These are phyloP conservation scores for Varecia variegata DNA, from an alignment of 2,797 vertebrate species.

Conservation along the genomic window DNA sequence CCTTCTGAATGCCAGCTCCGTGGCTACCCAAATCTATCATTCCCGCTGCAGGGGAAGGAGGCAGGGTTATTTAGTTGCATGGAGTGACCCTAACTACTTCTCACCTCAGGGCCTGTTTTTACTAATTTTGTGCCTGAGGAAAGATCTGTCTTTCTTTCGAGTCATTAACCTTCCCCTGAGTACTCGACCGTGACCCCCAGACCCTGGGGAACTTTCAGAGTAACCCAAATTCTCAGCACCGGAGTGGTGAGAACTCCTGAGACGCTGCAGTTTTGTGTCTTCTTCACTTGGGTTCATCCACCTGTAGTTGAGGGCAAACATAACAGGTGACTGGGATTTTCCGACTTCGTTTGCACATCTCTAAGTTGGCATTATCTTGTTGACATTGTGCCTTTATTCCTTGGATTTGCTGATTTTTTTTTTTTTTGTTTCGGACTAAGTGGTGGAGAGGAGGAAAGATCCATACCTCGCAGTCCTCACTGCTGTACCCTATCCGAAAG, in stretches of 20 bases:
- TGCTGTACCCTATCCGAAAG: background rate
- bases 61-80: background rate
- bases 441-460: background rate
- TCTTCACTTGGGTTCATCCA: background rate
- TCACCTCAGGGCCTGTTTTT: background rate
- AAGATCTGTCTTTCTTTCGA: background rate
- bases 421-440: background rate
- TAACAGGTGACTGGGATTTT: background rate
- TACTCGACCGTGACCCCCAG: background rate
- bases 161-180: background rate
- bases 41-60: background rate
- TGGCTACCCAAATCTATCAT: too few species aligned
- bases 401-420: background rate
- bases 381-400: background rate
- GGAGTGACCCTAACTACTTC: background rate
- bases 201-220: background rate
- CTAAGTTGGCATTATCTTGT: background rate
- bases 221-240: background rate
- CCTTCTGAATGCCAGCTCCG: background rate
- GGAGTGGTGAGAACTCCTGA: background rate
- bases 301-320: background rate
- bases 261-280: fast-evolving
- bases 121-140: background rate
- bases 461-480: background rate
- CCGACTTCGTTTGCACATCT: background rate